Evolutionary conservation across 2,888 invertebrate genomes (phyloP).

Genomic region (Drosophila histrio): DNA sequence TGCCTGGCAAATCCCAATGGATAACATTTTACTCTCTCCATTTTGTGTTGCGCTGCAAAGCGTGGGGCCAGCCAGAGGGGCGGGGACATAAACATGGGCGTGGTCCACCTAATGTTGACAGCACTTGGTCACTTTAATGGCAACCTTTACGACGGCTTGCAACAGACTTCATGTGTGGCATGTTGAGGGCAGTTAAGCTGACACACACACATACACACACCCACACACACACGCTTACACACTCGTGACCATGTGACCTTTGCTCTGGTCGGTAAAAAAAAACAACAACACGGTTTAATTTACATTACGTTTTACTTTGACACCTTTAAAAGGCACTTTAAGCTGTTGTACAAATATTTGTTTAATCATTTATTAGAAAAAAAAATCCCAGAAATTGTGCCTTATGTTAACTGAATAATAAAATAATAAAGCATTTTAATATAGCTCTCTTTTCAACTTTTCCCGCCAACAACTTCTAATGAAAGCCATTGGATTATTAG

Average conservation of each 20-base stretch:
- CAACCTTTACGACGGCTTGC: constrained; percentile 57
- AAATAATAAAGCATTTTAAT: not conserved
- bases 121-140: constrained; percentile 68
- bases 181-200: constrained; percentile 8
- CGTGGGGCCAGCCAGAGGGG: not conserved
- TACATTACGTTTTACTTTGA: constrained; percentile 20
- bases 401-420: not conserved
- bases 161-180: constrained; percentile 14
- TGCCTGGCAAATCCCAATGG: constrained; percentile 63
- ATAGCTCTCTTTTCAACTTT: not conserved
- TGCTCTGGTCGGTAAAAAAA: constrained; percentile 7
- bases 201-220: not conserved
- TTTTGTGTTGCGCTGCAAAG: constrained; percentile 2
- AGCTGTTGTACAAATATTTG: constrained; percentile 38
- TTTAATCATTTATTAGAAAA: constrained; percentile 21
- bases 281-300: not conserved
- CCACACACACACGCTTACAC: not conserved
- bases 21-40: constrained; percentile 18
- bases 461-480: not conserved
- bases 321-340: constrained; percentile 39
- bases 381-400: constrained; percentile 7
- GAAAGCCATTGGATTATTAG: constrained; percentile 1
- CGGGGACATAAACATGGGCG: constrained; percentile 31
- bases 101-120: constrained; percentile 65
- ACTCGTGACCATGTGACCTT: constrained; percentile 26